phyloP scores from a whole-genome alignment of 2,888 invertebrate species.

The Pseudococcus viburni region DNA sequence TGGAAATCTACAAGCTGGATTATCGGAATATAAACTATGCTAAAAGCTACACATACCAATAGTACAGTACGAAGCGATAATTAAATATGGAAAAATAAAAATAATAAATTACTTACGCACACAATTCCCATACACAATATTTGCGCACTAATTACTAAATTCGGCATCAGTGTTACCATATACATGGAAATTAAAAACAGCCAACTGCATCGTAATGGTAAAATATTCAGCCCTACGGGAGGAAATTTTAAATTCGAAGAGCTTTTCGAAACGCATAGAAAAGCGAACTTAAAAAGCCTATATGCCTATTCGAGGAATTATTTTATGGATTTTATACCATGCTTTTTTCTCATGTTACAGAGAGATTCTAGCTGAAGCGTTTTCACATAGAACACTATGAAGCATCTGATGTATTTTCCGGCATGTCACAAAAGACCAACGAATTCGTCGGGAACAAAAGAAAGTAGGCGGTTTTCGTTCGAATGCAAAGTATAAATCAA shows the following conservation, averaged over 20 bases:
- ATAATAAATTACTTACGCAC: slow-evolving; percentile 39
- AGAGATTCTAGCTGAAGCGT: background rate
- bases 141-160: slow-evolving; percentile 49
- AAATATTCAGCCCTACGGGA: background rate
- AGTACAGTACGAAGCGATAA: background rate
- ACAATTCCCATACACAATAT: slow-evolving; percentile 38
- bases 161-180: slow-evolving; percentile 41
- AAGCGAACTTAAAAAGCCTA: slow-evolving; percentile 16
- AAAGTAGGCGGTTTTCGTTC: background rate
- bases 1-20: background rate
- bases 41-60: background rate
- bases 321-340: background rate
- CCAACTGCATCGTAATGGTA: background rate
- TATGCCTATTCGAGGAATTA: background rate
- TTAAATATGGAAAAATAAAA: slow-evolving; percentile 3
- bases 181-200: slow-evolving; percentile 3
- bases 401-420: background rate
- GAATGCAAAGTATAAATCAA: background rate
- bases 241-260: background rate
- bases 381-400: background rate
- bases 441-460: background rate
- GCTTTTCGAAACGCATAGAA: background rate
- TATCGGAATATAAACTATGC: background rate
- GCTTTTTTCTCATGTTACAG: background rate
- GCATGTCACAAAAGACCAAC: background rate